Evolutionary conservation across 53 echinoderm and acorn worm genomes (phyloP).

Genomic region (Hippasteria phrygiana): DNA sequence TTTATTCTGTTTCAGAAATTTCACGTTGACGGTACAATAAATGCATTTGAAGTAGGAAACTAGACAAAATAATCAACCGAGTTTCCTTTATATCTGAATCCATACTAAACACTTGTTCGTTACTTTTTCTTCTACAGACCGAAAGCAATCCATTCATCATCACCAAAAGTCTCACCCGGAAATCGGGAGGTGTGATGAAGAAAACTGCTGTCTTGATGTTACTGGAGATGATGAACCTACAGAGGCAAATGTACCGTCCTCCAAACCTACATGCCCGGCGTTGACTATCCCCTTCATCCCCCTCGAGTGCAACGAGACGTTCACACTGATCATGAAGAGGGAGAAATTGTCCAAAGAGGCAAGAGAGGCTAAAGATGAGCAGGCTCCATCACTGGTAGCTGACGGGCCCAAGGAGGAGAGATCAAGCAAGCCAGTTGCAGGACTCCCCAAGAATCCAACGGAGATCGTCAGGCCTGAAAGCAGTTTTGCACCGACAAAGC

Average conservation of each 20-base stretch:
- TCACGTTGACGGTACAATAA: no score
- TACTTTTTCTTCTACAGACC: background rate
- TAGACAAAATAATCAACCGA: background rate
- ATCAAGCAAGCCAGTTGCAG: background rate
- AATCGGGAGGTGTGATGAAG: background rate
- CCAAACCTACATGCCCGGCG: background rate
- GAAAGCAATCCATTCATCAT: background rate
- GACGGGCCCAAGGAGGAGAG: background rate
- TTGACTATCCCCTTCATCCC: constrained; percentile 37
- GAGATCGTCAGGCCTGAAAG: background rate
- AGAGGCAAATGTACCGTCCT: background rate
- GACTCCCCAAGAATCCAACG: background rate
- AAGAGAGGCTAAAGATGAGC: background rate
- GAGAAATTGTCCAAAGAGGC: background rate
- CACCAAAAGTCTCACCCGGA: background rate
- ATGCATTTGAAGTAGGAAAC: no score
- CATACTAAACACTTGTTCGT: background rate
- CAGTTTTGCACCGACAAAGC: no score
- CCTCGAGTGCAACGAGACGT: constrained; percentile 14
- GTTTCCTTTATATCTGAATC: background rate
- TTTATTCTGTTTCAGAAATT: no score
- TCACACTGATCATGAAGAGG: constrained; percentile 33
- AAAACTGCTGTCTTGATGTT: background rate
- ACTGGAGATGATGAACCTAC: background rate
- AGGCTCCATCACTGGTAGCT: background rate